A percentile compares a stretch with the other conserved stretches of the same genome.
Conservation (phyloP, 2,113 vertebrate species). For the Tenebrosternarchus preto region DNA sequence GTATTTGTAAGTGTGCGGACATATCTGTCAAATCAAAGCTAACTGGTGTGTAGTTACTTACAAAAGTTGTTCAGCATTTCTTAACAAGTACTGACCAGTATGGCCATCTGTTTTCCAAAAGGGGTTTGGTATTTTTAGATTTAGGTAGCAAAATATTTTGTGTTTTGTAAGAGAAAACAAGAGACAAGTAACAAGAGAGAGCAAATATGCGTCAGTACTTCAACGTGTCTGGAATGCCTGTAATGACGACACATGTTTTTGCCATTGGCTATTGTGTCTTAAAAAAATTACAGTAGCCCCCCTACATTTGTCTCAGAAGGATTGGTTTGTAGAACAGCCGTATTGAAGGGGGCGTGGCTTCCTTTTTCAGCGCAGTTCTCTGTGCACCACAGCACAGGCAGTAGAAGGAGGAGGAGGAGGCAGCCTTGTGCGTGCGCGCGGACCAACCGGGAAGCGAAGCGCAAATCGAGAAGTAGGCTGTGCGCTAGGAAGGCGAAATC, state of each 20-base stretch:
- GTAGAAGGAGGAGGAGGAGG: conserved; percentile 19
- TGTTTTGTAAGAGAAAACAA: not conserved
- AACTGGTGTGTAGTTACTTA: no score
- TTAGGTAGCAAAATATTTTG: no score
- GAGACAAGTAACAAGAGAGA: not conserved
- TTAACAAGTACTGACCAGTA: no score
- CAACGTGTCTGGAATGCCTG: no score
- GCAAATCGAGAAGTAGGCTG: conserved; percentile 16
- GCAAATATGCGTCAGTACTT: not conserved
- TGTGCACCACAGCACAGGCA: not conserved
- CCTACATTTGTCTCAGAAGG: not conserved
- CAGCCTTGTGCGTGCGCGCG: conserved; percentile 33
- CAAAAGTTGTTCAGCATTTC: no score
- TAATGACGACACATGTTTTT: no score
- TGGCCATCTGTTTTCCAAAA: no score
- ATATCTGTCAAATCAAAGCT: no score
- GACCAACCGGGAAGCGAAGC: conserved; percentile 54
- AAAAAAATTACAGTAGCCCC: not conserved
- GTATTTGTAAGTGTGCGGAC: no score
- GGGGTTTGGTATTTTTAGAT: no score
- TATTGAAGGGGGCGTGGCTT: conserved; percentile 33
- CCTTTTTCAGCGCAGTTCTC: not conserved
- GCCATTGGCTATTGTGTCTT: no score
- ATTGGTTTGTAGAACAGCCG: no score
- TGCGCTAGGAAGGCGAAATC: not conserved